Percentiles rank a stretch among this genome's conserved stretches.
These are phyloP conservation scores for Drosophila ogumai DNA, from an alignment of 1,140 invertebrate species.

Conservation along the genomic window DNA sequence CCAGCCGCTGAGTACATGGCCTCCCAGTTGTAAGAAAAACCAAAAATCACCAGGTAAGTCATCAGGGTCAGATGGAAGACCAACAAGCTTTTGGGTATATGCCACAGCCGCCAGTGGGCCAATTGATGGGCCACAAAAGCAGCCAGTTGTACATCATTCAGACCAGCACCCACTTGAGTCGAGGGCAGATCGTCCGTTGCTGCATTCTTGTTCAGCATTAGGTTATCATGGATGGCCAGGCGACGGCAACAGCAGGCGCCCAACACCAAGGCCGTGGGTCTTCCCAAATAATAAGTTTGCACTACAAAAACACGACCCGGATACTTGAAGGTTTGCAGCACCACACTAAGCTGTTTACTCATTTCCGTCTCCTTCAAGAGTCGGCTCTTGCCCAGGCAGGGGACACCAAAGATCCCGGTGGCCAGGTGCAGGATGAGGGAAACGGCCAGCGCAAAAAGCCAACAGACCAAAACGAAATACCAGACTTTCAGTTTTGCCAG, in stretches of 20 bases:
- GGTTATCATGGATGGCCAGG: conserved; percentile 43
- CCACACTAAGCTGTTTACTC: background rate
- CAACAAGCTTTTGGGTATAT: background rate
- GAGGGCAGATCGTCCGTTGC: background rate
- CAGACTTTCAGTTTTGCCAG: conserved; percentile 7
- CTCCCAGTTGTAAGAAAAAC: background rate
- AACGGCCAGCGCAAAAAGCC: conserved; percentile 12
- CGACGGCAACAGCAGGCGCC: conserved; percentile 28
- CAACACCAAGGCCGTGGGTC: conserved; percentile 33
- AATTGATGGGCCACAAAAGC: conserved; percentile 59
- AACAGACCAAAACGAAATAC: conserved; percentile 30
- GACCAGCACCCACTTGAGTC: conserved; percentile 35
- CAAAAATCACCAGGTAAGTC: conserved; percentile 52
- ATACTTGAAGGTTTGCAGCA: conserved; percentile 20
- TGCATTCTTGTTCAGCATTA: conserved; percentile 35
- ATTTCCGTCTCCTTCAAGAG: background rate
- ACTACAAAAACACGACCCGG: conserved; percentile 23
- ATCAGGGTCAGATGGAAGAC: conserved; percentile 22
- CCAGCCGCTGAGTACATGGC: conserved; percentile 45
- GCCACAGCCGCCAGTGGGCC: conserved; percentile 33
- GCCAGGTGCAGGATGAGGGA: background rate
- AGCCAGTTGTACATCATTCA: conserved; percentile 20
- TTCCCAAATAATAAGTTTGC: conserved; percentile 4
- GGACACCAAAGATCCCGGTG: conserved; percentile 18
- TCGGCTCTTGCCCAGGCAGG: conserved; percentile 31